Percentiles rank a stretch among this genome's conserved stretches.
phyloP scores from a whole-genome alignment of 2,888 invertebrate genomes.

The Synergus japonicus region DNA sequence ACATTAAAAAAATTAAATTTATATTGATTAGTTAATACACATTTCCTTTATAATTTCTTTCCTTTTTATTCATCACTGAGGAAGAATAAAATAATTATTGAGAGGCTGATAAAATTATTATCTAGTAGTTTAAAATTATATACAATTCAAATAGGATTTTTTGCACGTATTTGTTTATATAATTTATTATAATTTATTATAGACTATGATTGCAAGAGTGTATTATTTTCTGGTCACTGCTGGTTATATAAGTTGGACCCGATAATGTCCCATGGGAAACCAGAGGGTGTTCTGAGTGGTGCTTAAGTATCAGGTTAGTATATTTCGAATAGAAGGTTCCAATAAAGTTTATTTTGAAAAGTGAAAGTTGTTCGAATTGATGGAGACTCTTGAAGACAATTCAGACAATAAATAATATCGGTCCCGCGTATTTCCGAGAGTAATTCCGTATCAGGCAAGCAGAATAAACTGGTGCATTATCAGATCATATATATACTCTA shows the following conservation, averaged over 20 bases:
- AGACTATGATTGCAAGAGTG: not conserved
- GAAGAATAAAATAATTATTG: not conserved
- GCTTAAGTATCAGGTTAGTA: conserved; percentile 65
- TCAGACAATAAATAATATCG: conserved; percentile 54
- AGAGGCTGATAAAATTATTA: not conserved
- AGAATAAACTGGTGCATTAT: conserved; percentile 24
- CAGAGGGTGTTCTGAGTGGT: conserved; percentile 73
- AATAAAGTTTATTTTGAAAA: not conserved
- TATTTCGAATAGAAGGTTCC: conserved; percentile 48
- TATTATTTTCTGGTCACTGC: not conserved
- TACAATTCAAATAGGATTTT: too few relatives aligned
- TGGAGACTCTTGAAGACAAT: conserved; percentile 28
- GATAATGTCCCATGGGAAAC: conserved; percentile 67
- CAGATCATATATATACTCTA: too few relatives aligned
- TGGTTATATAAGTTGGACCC: conserved; percentile 39
- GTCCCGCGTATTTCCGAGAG: conserved; percentile 58
- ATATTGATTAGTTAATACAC: not conserved
- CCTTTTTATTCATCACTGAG: not conserved
- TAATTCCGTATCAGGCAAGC: conserved; percentile 57
- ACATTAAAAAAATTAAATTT: not conserved
- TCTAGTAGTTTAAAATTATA: not conserved
- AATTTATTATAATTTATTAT: too few relatives aligned
- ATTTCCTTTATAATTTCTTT: not conserved
- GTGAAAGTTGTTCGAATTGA: conserved; percentile 24
- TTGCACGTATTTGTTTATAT: too few relatives aligned